These are phyloP conservation scores for Oeneis ivallda DNA, from an alignment of 2,888 invertebrate genomes.

Conservation along the genomic window DNA sequence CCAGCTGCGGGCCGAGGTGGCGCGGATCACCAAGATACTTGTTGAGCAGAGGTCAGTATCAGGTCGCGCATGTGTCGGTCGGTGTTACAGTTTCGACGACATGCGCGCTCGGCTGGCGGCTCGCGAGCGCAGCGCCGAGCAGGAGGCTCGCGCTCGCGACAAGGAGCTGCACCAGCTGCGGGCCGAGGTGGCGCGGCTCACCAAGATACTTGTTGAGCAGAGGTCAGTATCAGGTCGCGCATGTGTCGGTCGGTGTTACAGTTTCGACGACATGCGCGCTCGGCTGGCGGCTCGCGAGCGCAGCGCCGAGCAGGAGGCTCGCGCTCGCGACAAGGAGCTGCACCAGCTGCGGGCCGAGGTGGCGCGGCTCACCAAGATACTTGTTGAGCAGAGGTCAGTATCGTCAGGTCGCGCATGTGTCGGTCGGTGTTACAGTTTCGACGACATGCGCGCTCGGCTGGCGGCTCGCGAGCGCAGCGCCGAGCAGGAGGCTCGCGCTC, in stretches of 20 bases:
- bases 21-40: slow-evolving; percentile 70
- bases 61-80: no score
- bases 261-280: slow-evolving; percentile 76
- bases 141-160: slow-evolving; percentile 51
- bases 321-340: slow-evolving; percentile 35
- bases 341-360: no score
- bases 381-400: not conserved
- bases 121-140: slow-evolving; percentile 60
- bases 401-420: no score
- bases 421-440: slow-evolving; percentile 63
- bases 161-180: not conserved
- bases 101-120: slow-evolving; percentile 63
- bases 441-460: slow-evolving; percentile 70
- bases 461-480: slow-evolving; percentile 57
- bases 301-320: slow-evolving; percentile 59
- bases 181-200: no score
- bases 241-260: no score
- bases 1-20: slow-evolving; percentile 66
- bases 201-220: no score
- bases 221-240: no score
- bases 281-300: slow-evolving; percentile 59
- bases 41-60: slow-evolving; percentile 62
- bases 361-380: no score
- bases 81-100: slow-evolving; percentile 68
- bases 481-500: slow-evolving; percentile 58